These are phyloP conservation scores for Octodon degus DNA, from an alignment of 2,113 vertebrate genomes.

Conservation along the genomic window DNA sequence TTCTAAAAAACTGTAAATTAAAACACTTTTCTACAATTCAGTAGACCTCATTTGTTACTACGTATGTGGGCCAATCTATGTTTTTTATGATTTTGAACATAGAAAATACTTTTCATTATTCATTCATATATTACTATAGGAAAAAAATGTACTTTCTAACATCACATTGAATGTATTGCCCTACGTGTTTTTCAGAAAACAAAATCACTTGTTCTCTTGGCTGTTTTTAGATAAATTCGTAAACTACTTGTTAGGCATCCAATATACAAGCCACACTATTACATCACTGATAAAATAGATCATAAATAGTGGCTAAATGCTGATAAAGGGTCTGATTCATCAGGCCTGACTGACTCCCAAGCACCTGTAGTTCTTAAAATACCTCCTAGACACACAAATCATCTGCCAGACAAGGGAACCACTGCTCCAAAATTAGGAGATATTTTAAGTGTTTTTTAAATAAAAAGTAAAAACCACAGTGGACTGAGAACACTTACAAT, in stretches of 20 bases:
- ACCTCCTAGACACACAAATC: conserved; percentile 1
- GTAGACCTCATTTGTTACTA: conserved; percentile 30
- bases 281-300: conserved; percentile 50
- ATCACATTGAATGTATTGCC: neutral
- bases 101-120: conserved; percentile 43
- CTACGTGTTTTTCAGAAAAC: neutral
- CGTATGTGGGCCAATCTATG: neutral
- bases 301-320: conserved; percentile 39
- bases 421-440: neutral
- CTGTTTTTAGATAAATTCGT: conserved; percentile 42
- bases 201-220: neutral
- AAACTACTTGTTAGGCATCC: conserved; percentile 44
- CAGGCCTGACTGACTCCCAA: neutral
- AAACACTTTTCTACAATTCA: conserved; percentile 60
- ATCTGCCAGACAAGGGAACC: neutral
- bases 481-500: conserved; percentile 11
- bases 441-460: conserved; percentile 24
- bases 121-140: neutral
- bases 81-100: conserved; percentile 45
- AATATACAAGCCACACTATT: conserved; percentile 46
- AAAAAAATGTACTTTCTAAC: conserved; percentile 43
- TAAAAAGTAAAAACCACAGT: conserved; percentile 40
- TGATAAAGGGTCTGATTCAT: conserved; percentile 46
- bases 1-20: conserved; percentile 38
- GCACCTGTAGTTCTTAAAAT: neutral